Evolutionary conservation across 1,140 invertebrate species (phyloP).

Genomic region (Bathynomus jamesi): DNA sequence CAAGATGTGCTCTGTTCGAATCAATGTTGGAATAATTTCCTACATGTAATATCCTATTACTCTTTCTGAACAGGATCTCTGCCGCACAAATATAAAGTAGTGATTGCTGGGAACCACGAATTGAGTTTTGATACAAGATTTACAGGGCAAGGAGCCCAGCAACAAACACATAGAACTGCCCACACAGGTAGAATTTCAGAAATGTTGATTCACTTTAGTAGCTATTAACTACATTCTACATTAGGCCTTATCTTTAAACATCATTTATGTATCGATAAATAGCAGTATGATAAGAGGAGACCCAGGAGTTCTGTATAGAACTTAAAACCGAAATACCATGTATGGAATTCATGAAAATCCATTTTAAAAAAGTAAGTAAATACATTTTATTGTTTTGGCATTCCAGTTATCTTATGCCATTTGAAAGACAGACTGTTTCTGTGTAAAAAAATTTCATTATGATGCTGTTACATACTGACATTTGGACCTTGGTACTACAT

Average conservation of each 20-base stretch:
- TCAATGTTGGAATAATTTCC: too few relatives aligned
- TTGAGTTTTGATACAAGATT: constrained; percentile 69
- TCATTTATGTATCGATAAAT: not conserved
- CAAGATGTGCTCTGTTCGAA: too few relatives aligned
- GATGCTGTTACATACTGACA: too few relatives aligned
- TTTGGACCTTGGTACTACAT: too few relatives aligned
- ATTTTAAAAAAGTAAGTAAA: too few relatives aligned
- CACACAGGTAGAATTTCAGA: constrained; percentile 19
- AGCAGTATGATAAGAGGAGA: not conserved
- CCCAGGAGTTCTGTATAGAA: not conserved
- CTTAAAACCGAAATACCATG: too few relatives aligned
- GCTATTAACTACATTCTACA: not conserved
- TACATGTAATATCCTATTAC: not conserved
- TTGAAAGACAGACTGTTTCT: too few relatives aligned
- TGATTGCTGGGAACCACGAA: constrained; percentile 85
- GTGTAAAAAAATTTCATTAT: too few relatives aligned
- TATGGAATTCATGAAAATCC: too few relatives aligned
- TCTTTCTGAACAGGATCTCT: constrained; percentile 50
- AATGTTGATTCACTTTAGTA: not conserved
- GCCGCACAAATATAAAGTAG: constrained; percentile 74
- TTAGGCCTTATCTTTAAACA: not conserved
- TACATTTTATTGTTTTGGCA: too few relatives aligned
- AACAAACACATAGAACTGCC: constrained; percentile 36
- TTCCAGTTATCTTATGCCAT: too few relatives aligned
- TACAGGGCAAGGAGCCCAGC: constrained; percentile 51